Conservation (phyloP, 2,888 invertebrate species). For the Pyrgus malvae region DNA sequence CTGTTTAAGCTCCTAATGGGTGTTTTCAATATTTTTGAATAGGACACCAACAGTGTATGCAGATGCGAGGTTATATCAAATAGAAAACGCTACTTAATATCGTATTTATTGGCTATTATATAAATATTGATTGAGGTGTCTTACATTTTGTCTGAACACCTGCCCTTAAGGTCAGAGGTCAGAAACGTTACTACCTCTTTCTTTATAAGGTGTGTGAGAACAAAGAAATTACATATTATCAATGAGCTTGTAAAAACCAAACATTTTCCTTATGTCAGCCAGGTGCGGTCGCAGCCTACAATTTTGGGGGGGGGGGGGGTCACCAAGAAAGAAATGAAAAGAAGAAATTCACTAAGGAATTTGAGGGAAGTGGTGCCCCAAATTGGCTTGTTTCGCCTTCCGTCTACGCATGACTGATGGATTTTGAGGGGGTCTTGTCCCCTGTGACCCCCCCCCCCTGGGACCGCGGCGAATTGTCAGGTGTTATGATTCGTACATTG, state of each 20-base stretch:
- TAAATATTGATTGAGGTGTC: background rate
- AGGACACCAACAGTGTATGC: background rate
- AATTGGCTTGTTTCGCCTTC: too few species aligned
- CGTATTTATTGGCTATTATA: constrained; percentile 5
- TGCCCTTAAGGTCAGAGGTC: constrained; percentile 2
- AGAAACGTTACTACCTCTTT: background rate
- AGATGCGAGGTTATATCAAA: background rate
- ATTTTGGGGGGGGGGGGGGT: too few species aligned
- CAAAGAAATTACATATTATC: background rate
- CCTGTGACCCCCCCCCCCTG: too few species aligned
- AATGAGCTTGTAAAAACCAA: background rate
- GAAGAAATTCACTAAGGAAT: too few species aligned
- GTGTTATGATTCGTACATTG: too few species aligned
- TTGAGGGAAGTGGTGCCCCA: too few species aligned
- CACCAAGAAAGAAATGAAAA: too few species aligned
- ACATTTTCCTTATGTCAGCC: too few species aligned
- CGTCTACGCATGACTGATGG: too few species aligned
- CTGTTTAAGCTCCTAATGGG: background rate
- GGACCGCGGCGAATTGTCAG: too few species aligned
- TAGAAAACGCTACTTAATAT: background rate
- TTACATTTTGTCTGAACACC: constrained; percentile 8
- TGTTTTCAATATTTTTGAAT: background rate
- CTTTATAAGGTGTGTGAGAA: background rate
- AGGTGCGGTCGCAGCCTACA: too few species aligned
- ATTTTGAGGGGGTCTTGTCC: too few species aligned